Conservation (phyloP, 2,113 vertebrate species). For the Catharus fuscescens region DNA sequence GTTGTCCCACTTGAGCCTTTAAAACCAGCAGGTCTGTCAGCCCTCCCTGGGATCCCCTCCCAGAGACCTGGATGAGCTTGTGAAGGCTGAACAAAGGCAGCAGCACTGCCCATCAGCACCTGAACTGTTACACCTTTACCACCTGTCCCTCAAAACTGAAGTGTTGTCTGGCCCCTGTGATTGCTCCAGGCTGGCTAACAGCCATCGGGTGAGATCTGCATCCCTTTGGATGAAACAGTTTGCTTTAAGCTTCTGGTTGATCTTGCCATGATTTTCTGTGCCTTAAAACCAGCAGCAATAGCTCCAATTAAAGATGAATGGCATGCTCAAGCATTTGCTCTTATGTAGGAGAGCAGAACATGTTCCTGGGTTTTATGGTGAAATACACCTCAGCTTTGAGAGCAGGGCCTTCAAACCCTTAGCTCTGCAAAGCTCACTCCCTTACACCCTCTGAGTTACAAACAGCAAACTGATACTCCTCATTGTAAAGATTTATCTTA, state of each 20-base stretch:
- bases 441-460: not conserved
- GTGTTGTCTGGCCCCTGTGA: not conserved
- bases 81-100: not conserved
- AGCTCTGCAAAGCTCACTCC: not conserved
- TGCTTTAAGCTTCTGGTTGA: not conserved
- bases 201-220: not conserved
- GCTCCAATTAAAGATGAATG: not conserved
- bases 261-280: not conserved
- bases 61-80: not conserved
- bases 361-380: not conserved
- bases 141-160: not conserved
- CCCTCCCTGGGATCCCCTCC: not conserved
- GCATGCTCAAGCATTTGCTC: not conserved
- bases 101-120: not conserved
- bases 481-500: not conserved
- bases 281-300: not conserved
- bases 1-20: not conserved
- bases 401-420: not conserved
- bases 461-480: not conserved
- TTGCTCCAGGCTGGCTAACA: not conserved
- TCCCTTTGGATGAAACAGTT: not conserved
- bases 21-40: not conserved
- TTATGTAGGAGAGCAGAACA: fast-evolving
- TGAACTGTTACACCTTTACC: fast-evolving
- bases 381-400: not conserved